Evolutionary conservation across 92 coral and sea anemone genomes (phyloP), one percentile per base, ranked within the genome.

Genomic region (Montipora capitata): DNA sequence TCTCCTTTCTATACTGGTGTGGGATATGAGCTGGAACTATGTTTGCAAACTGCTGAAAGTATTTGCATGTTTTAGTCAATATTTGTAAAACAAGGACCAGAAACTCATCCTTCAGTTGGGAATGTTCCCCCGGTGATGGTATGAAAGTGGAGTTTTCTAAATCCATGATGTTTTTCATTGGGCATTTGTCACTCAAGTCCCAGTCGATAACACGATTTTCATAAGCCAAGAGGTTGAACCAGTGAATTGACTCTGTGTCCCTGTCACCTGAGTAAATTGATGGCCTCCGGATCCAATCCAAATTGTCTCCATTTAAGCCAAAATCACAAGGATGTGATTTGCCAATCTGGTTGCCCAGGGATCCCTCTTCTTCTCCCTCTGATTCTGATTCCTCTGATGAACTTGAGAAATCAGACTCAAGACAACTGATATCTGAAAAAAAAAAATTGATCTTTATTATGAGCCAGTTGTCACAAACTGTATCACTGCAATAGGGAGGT

Each of bases 221-320:
- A 68, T 74, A 69, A 1, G 66, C 88, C 20, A 88, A 10, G 77
- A 88, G 70, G n/a, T 67, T 70, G 20, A 88, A 82, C 71, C 92
- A 81, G 72, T 82, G 92, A 0, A 88, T 42, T 35, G 92, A 82
- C 27, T 84, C 71, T 40, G 93, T 89, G 48, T 89, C 89, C 14
- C 40, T 68, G 16, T 59, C 71, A 4, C 15, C 2, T 0, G 93
- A 89, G 54, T 84, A 89, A 5, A 84, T 78, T 7, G 89, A 75
- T 52, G 93, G 93, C 40, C 93, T 58, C 73, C 80, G 17, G 11
- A 44, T 42, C 78, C 83, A 89, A 45, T 89, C 93, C 7, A 43
- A 58, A n/a, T 89, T 89, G 73, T 89, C 93, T 3, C 89, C 93
- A 82, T 76, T 84, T 61, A 89, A 16, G 45, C 85, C 89, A 83